Evolutionary conservation across 2,888 invertebrate species (phyloP), one percentile per base, ranked within the genome.

Genomic region (Rhingia campestris): DNA sequence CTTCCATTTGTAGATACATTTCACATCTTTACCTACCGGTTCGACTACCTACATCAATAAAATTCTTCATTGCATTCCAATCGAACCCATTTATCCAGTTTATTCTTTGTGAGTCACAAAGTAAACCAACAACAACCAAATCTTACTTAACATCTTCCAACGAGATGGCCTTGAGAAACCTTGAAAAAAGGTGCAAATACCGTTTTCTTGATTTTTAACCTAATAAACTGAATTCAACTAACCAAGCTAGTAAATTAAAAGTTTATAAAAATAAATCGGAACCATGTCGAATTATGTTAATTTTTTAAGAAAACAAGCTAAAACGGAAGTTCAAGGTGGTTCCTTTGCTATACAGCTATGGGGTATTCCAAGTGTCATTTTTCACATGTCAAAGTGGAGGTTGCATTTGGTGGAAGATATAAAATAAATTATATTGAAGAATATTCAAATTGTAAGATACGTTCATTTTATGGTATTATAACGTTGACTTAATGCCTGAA

Each of bases 61-160:
- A 64, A n/a, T 35, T 32, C 14, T 10, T 47, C 58, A 22, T 47
- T 64, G 54, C 73, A 73, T 73, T 73, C 54, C 63, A 47, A 49
- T 49, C 49, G 0, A 41, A 32, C 12, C n/a, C 41, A 32, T 32
- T 37, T 30, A 2, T 22, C 22, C 22, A 22, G 22, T 22, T 22
- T 22, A 22, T 22, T 22, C 22, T 22, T 2, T 22, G 22, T 22
- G 22, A 22, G 1, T 22, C 22, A 22, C 22, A 22, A 22, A 22
- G 22, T 2, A 22, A 22, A 22, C 22, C 22, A 22, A 22, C 22
- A 41, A n/a, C 14, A 47, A 43, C 37, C 7, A 59, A 64, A 81
- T 64, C 58, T 54, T 51, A 59, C 53, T 70, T 53, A 58, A 47
- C 64, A 58, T 32, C 32, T 66, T 35, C 39, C 10, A 69, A 61